Conservation (phyloP, 2,888 invertebrate genomes). For the Calameuta idolon region DNA sequence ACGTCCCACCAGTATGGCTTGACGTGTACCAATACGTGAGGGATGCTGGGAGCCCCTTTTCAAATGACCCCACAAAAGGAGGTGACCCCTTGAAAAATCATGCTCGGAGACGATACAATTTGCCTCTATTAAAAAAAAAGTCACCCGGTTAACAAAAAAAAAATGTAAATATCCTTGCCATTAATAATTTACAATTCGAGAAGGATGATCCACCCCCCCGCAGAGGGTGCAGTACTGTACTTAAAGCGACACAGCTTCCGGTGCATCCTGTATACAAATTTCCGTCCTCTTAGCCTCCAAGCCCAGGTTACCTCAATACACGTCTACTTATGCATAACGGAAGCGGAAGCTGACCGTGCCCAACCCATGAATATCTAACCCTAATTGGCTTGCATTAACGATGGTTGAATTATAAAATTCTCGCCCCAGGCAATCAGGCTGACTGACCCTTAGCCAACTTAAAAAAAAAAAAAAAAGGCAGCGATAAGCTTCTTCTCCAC, state of each 20-base stretch:
- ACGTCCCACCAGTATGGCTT: not conserved
- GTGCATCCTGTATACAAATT: not conserved
- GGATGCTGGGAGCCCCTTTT: not conserved
- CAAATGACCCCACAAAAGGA: no score
- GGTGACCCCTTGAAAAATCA: no score
- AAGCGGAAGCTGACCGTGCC: not conserved
- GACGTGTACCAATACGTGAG: not conserved
- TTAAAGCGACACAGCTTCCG: not conserved
- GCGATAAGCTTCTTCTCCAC: not conserved
- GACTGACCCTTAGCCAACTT: not conserved
- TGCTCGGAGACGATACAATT: not conserved
- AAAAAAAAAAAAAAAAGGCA: not conserved
- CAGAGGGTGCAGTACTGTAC: no score
- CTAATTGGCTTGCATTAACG: conserved; percentile 15
- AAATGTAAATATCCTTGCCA: no score
- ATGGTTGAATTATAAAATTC: conserved; percentile 1
- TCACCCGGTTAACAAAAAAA: not conserved
- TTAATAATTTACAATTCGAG: not conserved
- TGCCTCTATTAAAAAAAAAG: not conserved
- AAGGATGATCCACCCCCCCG: not conserved
- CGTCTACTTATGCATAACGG: not conserved
- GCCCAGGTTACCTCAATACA: not conserved
- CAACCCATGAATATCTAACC: conserved; percentile 13
- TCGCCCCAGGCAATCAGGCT: not conserved
- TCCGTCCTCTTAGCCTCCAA: not conserved